Evolutionary conservation across 1,140 invertebrate species (phyloP).

Genomic region (Helicoverpa armigera): DNA sequence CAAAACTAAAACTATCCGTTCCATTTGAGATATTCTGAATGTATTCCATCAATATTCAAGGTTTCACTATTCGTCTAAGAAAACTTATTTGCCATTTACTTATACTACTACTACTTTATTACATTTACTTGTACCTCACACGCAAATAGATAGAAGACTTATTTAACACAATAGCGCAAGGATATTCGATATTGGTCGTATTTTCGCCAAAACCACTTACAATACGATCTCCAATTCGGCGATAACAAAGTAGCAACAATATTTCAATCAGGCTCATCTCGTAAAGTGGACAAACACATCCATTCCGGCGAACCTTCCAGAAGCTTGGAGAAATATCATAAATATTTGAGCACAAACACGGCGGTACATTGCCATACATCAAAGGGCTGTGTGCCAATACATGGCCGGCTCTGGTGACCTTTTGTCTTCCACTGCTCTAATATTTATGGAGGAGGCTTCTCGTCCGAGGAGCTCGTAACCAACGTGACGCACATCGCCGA

Average conservation of each 20-base stretch:
- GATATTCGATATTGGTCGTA: neutral
- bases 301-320: slow-evolving; percentile 4
- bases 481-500: neutral
- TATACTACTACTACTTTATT: too few species aligned
- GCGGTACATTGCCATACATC: slow-evolving; percentile 24
- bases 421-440: slow-evolving; percentile 29
- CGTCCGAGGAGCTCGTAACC: slow-evolving; percentile 18
- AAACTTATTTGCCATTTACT: too few species aligned
- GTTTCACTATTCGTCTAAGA: too few species aligned
- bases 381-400: slow-evolving; percentile 35
- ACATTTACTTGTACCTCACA: too few species aligned
- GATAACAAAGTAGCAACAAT: slow-evolving; percentile 31
- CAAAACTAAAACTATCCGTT: too few species aligned
- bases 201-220: slow-evolving; percentile 10
- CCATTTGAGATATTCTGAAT: neutral
- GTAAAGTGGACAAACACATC: slow-evolving; percentile 39
- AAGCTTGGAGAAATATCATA: slow-evolving; percentile 35
- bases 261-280: slow-evolving; percentile 38
- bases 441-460: slow-evolving; percentile 36
- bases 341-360: slow-evolving; percentile 42
- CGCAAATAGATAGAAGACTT: too few species aligned
- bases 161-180: neutral
- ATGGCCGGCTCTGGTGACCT: slow-evolving; percentile 12
- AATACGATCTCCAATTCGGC: slow-evolving; percentile 13
- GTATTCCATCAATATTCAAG: neutral